Conservation (phyloP, 2,888 invertebrate genomes). For the Drepanosiphum platanoidis region DNA sequence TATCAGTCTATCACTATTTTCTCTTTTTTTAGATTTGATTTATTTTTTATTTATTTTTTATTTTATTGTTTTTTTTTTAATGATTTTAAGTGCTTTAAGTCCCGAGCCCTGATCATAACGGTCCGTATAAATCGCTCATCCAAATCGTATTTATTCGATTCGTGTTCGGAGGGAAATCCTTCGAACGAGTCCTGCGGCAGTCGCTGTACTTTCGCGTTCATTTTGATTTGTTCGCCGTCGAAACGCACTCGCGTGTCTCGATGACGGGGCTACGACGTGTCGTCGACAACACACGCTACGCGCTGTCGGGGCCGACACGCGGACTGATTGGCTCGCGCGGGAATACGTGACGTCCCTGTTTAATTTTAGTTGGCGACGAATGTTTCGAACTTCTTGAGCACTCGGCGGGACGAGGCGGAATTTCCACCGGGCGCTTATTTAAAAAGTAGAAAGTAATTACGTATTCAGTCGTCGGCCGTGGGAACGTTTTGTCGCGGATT, state of each 20-base stretch:
- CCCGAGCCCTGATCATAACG: no score
- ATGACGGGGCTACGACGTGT: no score
- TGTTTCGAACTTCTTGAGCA: neutral
- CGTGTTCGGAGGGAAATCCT: no score
- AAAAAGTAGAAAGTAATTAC: neutral
- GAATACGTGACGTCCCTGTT: neutral
- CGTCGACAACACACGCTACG: neutral
- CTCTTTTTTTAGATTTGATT: no score
- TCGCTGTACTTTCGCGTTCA: neutral
- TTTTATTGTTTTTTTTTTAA: no score
- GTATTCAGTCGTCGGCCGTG: neutral
- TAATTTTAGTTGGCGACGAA: neutral
- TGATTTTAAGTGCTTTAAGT: no score
- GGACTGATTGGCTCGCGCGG: neutral
- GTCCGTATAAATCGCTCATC: no score
- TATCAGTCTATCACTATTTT: no score
- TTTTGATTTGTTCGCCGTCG: neutral
- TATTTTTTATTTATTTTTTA: no score
- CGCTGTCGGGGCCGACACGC: neutral
- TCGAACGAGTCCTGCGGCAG: no score
- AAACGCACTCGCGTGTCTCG: neutral
- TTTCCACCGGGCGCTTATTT: neutral
- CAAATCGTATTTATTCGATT: neutral
- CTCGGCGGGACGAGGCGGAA: neutral
- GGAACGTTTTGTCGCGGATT: neutral